phyloP scores from a whole-genome alignment of 1,140 invertebrate species.

The Hermetia illucens region DNA sequence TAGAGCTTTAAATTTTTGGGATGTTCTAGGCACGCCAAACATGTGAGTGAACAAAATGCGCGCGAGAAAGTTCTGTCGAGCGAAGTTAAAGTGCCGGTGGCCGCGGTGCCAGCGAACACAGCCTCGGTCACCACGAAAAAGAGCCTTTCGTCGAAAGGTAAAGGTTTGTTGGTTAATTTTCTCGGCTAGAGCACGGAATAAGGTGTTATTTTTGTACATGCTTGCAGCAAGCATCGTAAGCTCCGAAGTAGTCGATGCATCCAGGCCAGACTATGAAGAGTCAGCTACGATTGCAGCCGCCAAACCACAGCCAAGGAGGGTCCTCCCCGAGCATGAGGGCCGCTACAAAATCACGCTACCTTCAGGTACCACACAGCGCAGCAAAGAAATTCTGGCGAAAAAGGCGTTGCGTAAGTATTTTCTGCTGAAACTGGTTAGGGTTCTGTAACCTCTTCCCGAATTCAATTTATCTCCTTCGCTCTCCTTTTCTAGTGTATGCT shows the following conservation, averaged over 20 bases:
- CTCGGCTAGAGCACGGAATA: neutral
- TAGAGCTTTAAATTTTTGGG: slow-evolving; percentile 1
- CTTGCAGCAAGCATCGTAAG: neutral
- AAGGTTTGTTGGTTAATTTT: neutral
- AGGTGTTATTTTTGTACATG: neutral
- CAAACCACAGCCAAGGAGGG: slow-evolving; percentile 27
- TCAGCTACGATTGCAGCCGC: slow-evolving; percentile 10
- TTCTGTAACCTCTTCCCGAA: neutral
- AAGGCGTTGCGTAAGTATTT: slow-evolving; percentile 19
- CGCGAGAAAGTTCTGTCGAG: slow-evolving; percentile 37
- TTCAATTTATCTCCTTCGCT: no score
- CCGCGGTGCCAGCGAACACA: slow-evolving; percentile 23
- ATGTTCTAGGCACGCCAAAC: slow-evolving; percentile 52
- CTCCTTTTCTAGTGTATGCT: slow-evolving; percentile 17
- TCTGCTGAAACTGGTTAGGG: neutral
- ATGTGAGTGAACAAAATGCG: slow-evolving; percentile 47
- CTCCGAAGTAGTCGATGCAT: slow-evolving; percentile 1
- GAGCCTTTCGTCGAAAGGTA: no score
- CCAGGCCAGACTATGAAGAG: neutral
- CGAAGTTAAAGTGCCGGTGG: slow-evolving; percentile 30
- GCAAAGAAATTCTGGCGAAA: slow-evolving; percentile 32
- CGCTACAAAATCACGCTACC: slow-evolving; percentile 35
- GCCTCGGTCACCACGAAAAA: no score
- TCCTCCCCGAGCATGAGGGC: slow-evolving; percentile 36
- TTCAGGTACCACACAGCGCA: slow-evolving; percentile 29